phyloP scores from a whole-genome alignment of 2,113 vertebrate species.

The Amia ocellicauda region DNA sequence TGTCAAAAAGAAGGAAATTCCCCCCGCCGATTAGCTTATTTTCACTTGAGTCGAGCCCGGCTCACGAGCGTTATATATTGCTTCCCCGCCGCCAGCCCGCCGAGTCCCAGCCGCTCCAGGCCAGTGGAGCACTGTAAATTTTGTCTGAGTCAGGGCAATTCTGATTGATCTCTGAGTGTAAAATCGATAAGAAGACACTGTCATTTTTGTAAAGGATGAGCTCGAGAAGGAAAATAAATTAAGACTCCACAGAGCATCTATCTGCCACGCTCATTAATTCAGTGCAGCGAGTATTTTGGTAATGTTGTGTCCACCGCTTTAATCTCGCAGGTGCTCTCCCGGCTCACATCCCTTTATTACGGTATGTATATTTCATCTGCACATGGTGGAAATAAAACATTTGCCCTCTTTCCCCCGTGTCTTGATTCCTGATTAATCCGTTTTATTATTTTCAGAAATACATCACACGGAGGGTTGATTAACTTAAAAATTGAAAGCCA shows the following conservation, averaged over 20 bases:
- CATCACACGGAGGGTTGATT: conserved; percentile 81
- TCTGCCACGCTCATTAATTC: conserved; percentile 88
- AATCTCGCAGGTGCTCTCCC: conserved; percentile 83
- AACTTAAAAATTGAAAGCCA: conserved; percentile 86
- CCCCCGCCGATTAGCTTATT: conserved; percentile 93
- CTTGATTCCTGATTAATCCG: conserved; percentile 79
- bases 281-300: conserved; percentile 83
- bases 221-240: conserved; percentile 95
- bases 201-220: conserved; percentile 99
- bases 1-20: conserved; percentile 84
- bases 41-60: conserved; percentile 80
- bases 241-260: conserved; percentile 90
- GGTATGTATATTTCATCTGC: conserved; percentile 82
- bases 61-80: conserved; percentile 79
- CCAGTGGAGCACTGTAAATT: conserved; percentile 88
- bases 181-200: conserved; percentile 98
- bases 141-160: conserved; percentile 94
- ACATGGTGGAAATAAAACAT: conserved; percentile 66
- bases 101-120: conserved; percentile 68
- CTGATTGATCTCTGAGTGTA: conserved; percentile 99
- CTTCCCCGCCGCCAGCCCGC: conserved; percentile 76
- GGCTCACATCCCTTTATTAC: conserved; percentile 71
- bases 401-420: conserved; percentile 63
- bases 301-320: conserved; percentile 81
- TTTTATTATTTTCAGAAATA: conserved; percentile 88